Evolutionary conservation across 2,888 invertebrate genomes (phyloP).

Genomic region (Podabrus alpinus): DNA sequence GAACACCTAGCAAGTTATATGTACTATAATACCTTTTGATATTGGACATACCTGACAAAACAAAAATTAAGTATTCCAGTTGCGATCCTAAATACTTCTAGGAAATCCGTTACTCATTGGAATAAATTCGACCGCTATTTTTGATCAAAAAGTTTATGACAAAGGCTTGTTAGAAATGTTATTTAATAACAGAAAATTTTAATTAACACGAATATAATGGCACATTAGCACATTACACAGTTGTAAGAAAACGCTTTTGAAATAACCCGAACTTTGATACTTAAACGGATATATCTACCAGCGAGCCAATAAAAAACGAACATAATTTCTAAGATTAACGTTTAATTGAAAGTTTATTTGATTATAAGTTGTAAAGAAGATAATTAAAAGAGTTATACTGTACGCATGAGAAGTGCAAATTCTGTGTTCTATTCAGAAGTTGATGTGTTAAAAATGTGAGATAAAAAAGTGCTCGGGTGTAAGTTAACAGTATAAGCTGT

Average conservation of each 20-base stretch:
- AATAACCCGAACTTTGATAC: neutral
- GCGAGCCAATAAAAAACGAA: neutral
- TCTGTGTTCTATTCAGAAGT: neutral
- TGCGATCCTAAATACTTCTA: conserved; percentile 18
- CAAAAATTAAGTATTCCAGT: conserved; percentile 18
- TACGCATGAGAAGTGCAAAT: neutral
- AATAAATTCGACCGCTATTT: conserved; percentile 8
- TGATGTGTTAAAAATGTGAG: conserved; percentile 15
- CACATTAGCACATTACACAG: neutral
- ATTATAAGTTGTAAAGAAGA: neutral
- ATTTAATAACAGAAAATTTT: neutral
- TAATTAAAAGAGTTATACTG: neutral
- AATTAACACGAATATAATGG: neutral
- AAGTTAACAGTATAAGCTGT: conserved; percentile 25
- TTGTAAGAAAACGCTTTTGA: neutral
- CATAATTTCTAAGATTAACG: neutral
- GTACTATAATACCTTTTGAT: neutral
- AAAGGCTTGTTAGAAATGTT: neutral
- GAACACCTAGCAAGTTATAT: neutral
- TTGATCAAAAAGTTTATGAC: neutral
- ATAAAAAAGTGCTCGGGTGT: conserved; percentile 20
- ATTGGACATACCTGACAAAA: conserved; percentile 10
- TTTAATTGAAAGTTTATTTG: neutral
- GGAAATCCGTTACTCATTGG: conserved; percentile 25
- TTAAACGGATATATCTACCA: neutral